Conservation (phyloP, 2,113 vertebrate genomes). For the Gobius niger region DNA sequence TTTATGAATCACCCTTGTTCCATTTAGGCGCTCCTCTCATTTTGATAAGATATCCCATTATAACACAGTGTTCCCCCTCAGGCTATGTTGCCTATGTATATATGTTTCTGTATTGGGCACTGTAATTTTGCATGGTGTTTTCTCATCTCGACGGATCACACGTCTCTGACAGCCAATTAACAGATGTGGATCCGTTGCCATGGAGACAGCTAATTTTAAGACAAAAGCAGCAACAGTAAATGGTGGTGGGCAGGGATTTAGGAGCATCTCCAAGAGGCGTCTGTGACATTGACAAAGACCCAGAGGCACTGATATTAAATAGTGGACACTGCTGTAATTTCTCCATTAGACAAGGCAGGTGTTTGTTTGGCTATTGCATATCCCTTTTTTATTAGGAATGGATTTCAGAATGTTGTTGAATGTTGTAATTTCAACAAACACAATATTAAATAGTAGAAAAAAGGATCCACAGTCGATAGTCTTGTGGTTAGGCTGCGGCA, state of each 20-base stretch:
- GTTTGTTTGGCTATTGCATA: constrained; percentile 3
- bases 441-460: no score
- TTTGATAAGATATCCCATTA: constrained; percentile 24
- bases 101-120: constrained; percentile 28
- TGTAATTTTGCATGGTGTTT: constrained; percentile 37
- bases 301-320: constrained; percentile 5
- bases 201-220: constrained; percentile 57
- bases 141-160: constrained; percentile 24
- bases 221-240: constrained; percentile 4
- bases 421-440: no score
- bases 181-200: constrained; percentile 49
- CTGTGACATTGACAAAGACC: constrained; percentile 1
- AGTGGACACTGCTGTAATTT: constrained; percentile 19
- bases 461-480: no score
- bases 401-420: no score
- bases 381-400: no score
- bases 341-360: constrained; percentile 24
- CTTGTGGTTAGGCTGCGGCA: no score
- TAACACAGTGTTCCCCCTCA: constrained; percentile 1
- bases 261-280: constrained; percentile 25
- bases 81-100: constrained; percentile 16
- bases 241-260: constrained; percentile 1
- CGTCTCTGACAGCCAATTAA: constrained; percentile 53
- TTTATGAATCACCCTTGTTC: constrained; percentile 23
- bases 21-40: constrained; percentile 31